Base-by-base conservation (phyloP, 1,140 invertebrate species). In the Leptinotarsa undecemlineata region DNA sequence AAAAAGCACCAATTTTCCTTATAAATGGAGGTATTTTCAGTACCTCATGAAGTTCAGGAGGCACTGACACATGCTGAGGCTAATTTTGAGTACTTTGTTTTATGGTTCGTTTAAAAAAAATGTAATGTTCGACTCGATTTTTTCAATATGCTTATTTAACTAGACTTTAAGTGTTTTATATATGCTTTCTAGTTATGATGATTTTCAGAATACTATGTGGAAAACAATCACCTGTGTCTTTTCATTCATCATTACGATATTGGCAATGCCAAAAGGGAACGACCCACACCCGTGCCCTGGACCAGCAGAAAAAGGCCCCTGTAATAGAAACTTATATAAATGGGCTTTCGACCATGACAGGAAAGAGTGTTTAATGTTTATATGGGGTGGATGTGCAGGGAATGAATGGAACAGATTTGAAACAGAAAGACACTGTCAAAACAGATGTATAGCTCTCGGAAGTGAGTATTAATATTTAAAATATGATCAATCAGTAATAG, bases 371-470 rank as follows among this genome's bases (percentile, higher is more conserved):
- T 86, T 85, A 67, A 89, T 88, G 68, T 96, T 96, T 80, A 87
- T 89, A 23, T 96, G 92, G 87, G 91, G 92, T 64, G 93, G 93
- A 42, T 95, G 94, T 82, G 87, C 89, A 61, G 93, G 92, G 23
- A 95, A 94, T 83, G 86, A 87, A 66, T 88, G 90, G 72, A 95
- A 95, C 85, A 87, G 92, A 74, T 95, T 95, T 84, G 89, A 91
- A 77, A 90, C 89, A 17, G 91, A 92, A 84, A 86, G 88, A 13
- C 90, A 92, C 76, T 95, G 94, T 81, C 85, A 92, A 62, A 86
- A 90, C 76, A 86, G 88, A 76, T 93, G 92, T 83, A 82, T 90
- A 74, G 88, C 88, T 23, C 87, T 85, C 73, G 86, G 88, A 73
- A 84, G 87, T 88, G 85, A 86, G 84, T 82, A 62, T 70, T 11